Conservation (phyloP, 1,140 invertebrate species). For the Drosophila sproati region DNA sequence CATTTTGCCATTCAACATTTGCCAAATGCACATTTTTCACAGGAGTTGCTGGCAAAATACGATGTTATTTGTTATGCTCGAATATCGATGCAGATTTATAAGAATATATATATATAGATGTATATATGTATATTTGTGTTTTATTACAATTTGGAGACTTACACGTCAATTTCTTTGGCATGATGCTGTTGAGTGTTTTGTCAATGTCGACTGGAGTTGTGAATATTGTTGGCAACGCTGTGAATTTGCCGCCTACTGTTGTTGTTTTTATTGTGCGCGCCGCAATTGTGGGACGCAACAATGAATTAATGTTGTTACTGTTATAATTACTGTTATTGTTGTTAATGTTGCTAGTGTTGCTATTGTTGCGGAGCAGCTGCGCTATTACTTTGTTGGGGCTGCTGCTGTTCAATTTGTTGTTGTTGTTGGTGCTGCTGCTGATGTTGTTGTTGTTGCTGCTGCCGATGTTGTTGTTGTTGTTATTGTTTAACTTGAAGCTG, state of each 20-base stretch:
- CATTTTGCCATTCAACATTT: too few relatives aligned
- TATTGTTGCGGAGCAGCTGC: constrained; percentile 8
- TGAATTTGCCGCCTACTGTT: constrained; percentile 34
- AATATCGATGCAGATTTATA: too few relatives aligned
- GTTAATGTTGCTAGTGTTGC: constrained; percentile 10
- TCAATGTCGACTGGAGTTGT: constrained; percentile 58
- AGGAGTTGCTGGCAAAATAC: too few relatives aligned
- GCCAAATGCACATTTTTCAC: too few relatives aligned
- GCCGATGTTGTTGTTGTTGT: constrained; percentile 20
- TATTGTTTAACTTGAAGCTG: constrained; percentile 48
- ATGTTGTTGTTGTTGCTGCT: constrained; percentile 21
- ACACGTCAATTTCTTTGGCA: constrained; percentile 77
- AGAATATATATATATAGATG: neutral
- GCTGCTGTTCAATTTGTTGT: constrained; percentile 25
- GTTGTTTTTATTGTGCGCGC: constrained; percentile 36
- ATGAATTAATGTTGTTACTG: constrained; percentile 6
- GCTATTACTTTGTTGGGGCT: neutral
- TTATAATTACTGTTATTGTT: constrained; percentile 9
- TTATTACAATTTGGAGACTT: constrained; percentile 36
- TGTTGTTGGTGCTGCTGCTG: constrained; percentile 18
- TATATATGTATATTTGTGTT: constrained; percentile 19
- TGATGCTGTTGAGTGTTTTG: constrained; percentile 55
- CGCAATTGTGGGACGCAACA: constrained; percentile 37
- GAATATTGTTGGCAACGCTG: constrained; percentile 44
- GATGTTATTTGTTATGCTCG: too few relatives aligned